Conservation (phyloP, 2,888 invertebrate genomes). For the Antheraea assamensis region DNA sequence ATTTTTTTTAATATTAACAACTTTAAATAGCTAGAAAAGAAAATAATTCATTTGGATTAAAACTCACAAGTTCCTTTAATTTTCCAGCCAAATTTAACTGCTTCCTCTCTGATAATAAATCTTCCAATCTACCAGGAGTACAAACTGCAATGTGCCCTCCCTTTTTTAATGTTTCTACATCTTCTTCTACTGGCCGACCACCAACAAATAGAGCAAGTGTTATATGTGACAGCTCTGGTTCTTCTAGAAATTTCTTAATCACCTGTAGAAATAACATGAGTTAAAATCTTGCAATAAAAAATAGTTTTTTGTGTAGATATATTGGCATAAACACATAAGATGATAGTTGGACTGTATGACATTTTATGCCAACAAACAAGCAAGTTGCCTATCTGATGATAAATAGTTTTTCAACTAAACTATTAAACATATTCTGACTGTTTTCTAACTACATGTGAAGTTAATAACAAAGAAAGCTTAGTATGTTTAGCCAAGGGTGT, state of each 20-base stretch:
- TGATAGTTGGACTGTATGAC: too few relatives aligned
- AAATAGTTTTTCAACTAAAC: too few relatives aligned
- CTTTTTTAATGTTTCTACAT: constrained; percentile 85
- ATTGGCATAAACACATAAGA: too few relatives aligned
- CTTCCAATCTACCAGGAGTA: constrained; percentile 96
- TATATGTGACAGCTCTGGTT: constrained; percentile 69
- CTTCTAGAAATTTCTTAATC: constrained; percentile 75
- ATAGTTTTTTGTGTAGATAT: too few relatives aligned
- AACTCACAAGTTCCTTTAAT: constrained; percentile 89
- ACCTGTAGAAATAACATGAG: constrained; percentile 56
- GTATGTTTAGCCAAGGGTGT: too few relatives aligned
- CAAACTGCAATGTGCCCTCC: constrained; percentile 95
- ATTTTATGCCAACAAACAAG: too few relatives aligned
- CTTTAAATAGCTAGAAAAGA: too few relatives aligned
- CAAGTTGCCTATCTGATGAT: too few relatives aligned
- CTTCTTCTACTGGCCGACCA: constrained; percentile 90
- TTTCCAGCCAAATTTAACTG: constrained; percentile 86
- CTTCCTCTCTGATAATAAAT: constrained; percentile 88
- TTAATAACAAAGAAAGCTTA: too few relatives aligned
- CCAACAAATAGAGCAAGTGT: constrained; percentile 89
- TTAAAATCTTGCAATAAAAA: not conserved
- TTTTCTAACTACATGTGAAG: too few relatives aligned
- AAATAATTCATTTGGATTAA: not conserved
- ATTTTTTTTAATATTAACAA: too few relatives aligned
- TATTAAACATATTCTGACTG: too few relatives aligned